Evolutionary conservation across 1,140 invertebrate genomes (phyloP).

Genomic region (Procambarus clarkii): DNA sequence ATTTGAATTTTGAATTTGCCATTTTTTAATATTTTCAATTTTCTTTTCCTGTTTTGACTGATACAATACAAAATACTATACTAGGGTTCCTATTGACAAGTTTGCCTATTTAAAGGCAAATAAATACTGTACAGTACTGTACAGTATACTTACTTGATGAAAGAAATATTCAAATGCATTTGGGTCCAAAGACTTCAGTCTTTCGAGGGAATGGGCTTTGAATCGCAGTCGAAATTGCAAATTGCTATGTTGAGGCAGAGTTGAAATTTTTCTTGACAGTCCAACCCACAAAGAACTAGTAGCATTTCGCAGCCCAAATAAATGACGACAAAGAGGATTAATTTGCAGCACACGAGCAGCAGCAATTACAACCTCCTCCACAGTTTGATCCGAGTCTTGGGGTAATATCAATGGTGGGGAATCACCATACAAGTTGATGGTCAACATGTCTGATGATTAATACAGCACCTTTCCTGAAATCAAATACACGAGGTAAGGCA

Average conservation of each 20-base stretch:
- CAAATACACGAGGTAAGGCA: background rate
- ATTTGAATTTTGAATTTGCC: too few relatives aligned
- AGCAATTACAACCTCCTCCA: slow-evolving; percentile 35
- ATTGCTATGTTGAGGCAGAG: slow-evolving; percentile 12
- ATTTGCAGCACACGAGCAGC: slow-evolving; percentile 36
- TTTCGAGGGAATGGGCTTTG: slow-evolving; percentile 16
- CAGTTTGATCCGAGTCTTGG: slow-evolving; percentile 21
- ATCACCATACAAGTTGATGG: slow-evolving; percentile 25
- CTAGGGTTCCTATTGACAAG: too few relatives aligned
- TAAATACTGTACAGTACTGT: too few relatives aligned
- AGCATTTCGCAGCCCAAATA: slow-evolving; percentile 35
- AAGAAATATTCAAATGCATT: slow-evolving; percentile 58
- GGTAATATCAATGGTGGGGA: slow-evolving; percentile 9
- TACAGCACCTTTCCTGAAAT: background rate
- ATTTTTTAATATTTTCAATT: too few relatives aligned
- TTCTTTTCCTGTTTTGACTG: too few relatives aligned
- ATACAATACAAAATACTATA: too few relatives aligned
- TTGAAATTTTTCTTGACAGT: slow-evolving; percentile 16
- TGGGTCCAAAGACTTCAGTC: slow-evolving; percentile 39
- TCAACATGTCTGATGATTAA: slow-evolving; percentile 29
- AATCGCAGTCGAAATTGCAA: slow-evolving; percentile 49
- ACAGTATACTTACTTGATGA: slow-evolving; percentile 36
- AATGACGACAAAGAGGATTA: slow-evolving; percentile 41
- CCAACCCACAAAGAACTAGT: slow-evolving; percentile 17
- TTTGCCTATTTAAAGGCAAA: too few relatives aligned